Conservation (phyloP, 2,113 vertebrate species). For the Chiloscyllium plagiosum region DNA sequence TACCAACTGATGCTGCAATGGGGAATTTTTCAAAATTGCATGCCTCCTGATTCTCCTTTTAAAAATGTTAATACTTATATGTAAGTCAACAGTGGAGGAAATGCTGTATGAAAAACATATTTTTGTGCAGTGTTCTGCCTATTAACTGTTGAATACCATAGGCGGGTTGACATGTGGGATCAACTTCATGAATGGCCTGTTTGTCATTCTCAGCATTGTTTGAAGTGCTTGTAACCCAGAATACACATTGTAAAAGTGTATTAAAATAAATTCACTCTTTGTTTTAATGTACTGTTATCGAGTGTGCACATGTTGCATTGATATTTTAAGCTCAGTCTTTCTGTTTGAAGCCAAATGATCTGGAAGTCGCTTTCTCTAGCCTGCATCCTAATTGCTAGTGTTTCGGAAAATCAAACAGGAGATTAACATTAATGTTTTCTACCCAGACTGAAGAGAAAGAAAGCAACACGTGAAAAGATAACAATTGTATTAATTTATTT, state of each 20-base stretch:
- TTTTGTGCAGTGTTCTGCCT: background rate
- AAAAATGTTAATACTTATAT: background rate
- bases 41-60: background rate
- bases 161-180: background rate
- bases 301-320: background rate
- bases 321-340: no score
- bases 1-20: background rate
- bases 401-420: background rate
- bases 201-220: background rate
- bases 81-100: no score
- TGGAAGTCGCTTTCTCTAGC: background rate
- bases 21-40: background rate
- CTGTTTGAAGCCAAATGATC: background rate
- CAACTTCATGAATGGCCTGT: background rate
- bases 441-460: background rate
- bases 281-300: background rate
- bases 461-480: background rate
- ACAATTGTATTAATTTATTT: background rate
- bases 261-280: conserved; percentile 9
- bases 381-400: background rate
- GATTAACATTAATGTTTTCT: background rate
- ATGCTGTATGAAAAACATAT: background rate
- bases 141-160: background rate
- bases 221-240: background rate
- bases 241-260: background rate